Conservation (phyloP, 2,797 vertebrate species). For the Clamator glandarius region DNA sequence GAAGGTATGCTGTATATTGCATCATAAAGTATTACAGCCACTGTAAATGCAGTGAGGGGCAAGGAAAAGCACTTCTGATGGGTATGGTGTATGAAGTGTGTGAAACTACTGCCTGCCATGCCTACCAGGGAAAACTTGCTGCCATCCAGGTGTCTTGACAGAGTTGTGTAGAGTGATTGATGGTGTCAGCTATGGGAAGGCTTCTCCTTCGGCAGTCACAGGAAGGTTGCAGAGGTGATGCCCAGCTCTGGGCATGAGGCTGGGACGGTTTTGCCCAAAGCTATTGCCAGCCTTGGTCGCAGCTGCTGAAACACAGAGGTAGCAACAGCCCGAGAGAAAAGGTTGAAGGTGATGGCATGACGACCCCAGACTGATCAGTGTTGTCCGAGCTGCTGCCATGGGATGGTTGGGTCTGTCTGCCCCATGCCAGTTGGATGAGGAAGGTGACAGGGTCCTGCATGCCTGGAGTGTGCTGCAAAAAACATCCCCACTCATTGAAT, state of each 20-base stretch:
- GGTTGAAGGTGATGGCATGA: not conserved
- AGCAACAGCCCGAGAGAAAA: not conserved
- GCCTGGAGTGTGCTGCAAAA: not conserved
- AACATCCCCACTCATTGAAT: constrained; percentile 15
- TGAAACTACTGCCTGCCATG: not conserved
- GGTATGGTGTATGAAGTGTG: not conserved
- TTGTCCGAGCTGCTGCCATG: not conserved
- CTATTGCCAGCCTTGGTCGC: not conserved
- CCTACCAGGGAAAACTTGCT: not conserved
- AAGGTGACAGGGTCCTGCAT: not conserved
- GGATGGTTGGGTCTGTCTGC: not conserved
- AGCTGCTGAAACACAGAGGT: not conserved
- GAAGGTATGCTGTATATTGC: constrained; percentile 7
- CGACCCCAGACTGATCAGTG: not conserved
- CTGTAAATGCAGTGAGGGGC: not conserved
- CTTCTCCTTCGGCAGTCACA: rapidly evolving
- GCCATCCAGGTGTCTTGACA: not conserved
- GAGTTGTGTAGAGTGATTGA: not conserved
- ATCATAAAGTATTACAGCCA: constrained; percentile 26
- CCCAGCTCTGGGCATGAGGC: not conserved
- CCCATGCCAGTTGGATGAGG: rapidly evolving
- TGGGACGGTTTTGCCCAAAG: not conserved
- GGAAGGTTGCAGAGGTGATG: not conserved
- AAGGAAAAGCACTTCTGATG: not conserved
- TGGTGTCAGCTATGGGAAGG: not conserved